phyloP scores from a whole-genome alignment of 2,797 vertebrate genomes.

The Chaetodon trifasciatus region DNA sequence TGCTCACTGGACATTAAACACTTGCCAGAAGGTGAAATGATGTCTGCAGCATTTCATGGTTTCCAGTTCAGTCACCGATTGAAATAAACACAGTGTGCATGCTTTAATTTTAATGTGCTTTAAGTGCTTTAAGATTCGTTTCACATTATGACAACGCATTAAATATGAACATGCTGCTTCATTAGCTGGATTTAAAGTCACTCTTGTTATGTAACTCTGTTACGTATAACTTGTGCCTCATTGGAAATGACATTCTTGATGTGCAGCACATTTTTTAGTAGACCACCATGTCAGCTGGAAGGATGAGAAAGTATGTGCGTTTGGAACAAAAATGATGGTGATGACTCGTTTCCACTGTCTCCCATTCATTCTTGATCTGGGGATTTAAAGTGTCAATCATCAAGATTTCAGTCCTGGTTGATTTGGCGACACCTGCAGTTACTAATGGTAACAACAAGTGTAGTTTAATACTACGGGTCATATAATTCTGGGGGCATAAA shows the following conservation, averaged over 20 bases:
- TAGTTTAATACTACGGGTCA: too few species aligned
- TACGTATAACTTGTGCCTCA: not conserved
- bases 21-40: not conserved
- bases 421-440: too few species aligned
- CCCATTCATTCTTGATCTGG: not conserved
- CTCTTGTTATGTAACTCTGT: not conserved
- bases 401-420: too few species aligned
- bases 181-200: not conserved
- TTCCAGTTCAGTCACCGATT: not conserved
- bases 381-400: not conserved
- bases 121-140: not conserved
- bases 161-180: not conserved
- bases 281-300: not conserved
- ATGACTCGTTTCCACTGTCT: not conserved
- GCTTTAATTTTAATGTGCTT: not conserved
- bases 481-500: not conserved
- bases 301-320: not conserved
- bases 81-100: not conserved
- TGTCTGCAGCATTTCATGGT: not conserved
- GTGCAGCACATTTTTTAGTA: not conserved
- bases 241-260: not conserved
- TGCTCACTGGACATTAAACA: slow-evolving; percentile 4
- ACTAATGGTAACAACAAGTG: not conserved
- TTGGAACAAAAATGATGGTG: not conserved
- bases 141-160: not conserved